Evolutionary conservation across 2,888 invertebrate species (phyloP), one percentile per base, ranked within the genome.

Genomic region (Acanthosepion esculentum): DNA sequence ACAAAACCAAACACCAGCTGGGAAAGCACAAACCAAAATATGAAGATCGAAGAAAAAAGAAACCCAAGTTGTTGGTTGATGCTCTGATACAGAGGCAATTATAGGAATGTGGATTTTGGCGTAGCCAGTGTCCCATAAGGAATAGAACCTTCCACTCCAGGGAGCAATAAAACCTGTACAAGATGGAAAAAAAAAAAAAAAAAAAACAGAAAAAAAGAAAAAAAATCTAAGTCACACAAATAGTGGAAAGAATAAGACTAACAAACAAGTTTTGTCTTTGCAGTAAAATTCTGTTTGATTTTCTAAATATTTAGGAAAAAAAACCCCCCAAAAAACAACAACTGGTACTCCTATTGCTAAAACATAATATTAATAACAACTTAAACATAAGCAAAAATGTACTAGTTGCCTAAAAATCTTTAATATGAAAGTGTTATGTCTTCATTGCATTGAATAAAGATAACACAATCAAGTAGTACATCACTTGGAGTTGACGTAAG

Each of bases 51-150:
- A 99, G 98, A 99, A 97, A 95, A 97, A 97, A 12, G 97, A 97
- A 26, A 99, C 99, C 99, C 99, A 99, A 0, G 99, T 99, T 0
- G 99, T 99, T 0, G 99, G 99, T 98, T 99, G 99, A 98, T 99
- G 99, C 97, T 99, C 99, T 0, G 99, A 99, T 48, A 99, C 99
- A 0, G 99, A 99, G 0, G 99, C 99, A 96, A 99, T 99, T 97
- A 99, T 99, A 5, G 99, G 99, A 97, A 99, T 99, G 98, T 99
- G 99, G 96, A 99, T 99, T 98, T 99, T 99, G 15, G 99, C 99
- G 97, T 99, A 99, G 41, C 99, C 99, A 0, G 99, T 99, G 97
- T 99, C 99, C 99, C 99, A 99, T 10, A 99, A 98, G 0, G 99
- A 99, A 97, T 99, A 99, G 98, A 99, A 99, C 96, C 99, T 98